A percentile compares a stretch with the other conserved stretches of the same genome.
Conservation (phyloP, 64 coral and sea anemone species). For the Porites australiensis region DNA sequence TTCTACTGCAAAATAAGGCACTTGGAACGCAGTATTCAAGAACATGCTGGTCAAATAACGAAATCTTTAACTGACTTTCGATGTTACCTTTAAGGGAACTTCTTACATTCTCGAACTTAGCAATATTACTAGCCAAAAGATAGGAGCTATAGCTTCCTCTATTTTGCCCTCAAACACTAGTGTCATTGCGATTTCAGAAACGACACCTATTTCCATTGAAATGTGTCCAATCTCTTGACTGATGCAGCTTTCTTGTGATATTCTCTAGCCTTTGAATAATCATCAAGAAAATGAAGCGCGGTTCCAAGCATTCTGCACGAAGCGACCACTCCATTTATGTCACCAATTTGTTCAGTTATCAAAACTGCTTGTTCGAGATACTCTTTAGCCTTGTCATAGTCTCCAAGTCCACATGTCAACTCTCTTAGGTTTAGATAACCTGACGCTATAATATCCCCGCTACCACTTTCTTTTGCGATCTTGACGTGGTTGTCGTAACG, state of each 20-base stretch:
- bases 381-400: background rate
- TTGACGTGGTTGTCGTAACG: background rate
- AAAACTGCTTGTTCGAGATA: background rate
- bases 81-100: background rate
- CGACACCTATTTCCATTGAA: background rate
- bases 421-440: background rate
- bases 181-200: background rate
- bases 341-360: background rate
- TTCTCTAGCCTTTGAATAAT: conserved; percentile 16
- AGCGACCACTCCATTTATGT: background rate
- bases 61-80: background rate
- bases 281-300: background rate
- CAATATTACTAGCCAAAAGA: too few species aligned
- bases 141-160: background rate
- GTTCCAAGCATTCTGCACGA: conserved; percentile 10
- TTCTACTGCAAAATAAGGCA: background rate
- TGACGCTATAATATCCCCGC: background rate
- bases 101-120: too few species aligned
- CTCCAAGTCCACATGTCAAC: background rate
- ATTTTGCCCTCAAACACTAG: background rate
- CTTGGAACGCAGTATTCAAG: background rate
- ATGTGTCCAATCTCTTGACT: conserved; percentile 24
- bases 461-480: background rate
- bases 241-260: conserved; percentile 16
- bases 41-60: background rate